Evolutionary conservation across 2,113 vertebrate genomes (phyloP), one percentile per base, ranked within the genome.

Genomic region (Gambusia holbrooki): DNA sequence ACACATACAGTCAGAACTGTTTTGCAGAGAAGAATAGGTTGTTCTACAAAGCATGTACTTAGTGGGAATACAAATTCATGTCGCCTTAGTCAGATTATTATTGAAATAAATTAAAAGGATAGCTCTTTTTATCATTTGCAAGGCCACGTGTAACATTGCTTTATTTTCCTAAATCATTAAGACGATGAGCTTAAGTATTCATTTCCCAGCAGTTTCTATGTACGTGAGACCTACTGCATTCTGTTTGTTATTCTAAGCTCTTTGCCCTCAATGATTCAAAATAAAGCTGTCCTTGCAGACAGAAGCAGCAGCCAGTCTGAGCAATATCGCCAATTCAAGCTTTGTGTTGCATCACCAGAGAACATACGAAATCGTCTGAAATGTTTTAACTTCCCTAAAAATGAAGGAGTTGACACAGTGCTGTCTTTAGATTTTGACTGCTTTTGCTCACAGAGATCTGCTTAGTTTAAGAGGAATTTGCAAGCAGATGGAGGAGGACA

Each of bases 301-400:
- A 10, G 45, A 66, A 74, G 73, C 42, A 76, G 54, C 25, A 28
- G 15, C 61, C 14, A 48, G 14, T 0, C 32, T 51, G 73, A 76
- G n/a, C 71, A 9, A 0, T 48, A 7, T 76, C 83, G 40, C 84
- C 22, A 22, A 62, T 10, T 37, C 3, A 73, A 30, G 8, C n/a
- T 17, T n/a, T 19, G 4, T 48, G 29, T 82, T 88, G 25, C 86
- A 76, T 88, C 84, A 85, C 60, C 48, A 51, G 3, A 48, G 65
- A 73, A 72, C n/a, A n/a, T 62, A 62, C 73, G 62, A 73, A 76
- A 82, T 64, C 0, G 15, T 80, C 66, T 67, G 77, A 70, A 77
- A 37, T 48, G 9, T 35, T 2, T 19, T 60, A 4, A 73, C 45
- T 30, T 30, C 62, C 5, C 22, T 7, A 81, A 14, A 33, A 9